Evolutionary conservation across 35 echinoderm and acorn worm genomes (phyloP), one percentile per base, ranked within the genome.

Genomic region (Ophioderma brevispina): DNA sequence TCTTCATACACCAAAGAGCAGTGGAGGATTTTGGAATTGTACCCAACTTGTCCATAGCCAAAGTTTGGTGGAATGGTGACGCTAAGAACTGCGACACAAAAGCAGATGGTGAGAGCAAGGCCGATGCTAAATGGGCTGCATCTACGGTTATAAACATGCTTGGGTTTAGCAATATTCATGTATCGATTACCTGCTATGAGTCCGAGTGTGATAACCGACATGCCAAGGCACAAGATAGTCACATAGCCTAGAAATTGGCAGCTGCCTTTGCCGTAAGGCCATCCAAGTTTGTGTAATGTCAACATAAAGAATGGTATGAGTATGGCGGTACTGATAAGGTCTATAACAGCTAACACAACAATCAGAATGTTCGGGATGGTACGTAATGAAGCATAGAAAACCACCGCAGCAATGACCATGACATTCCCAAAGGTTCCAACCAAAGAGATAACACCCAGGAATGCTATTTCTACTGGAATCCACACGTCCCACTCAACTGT

Each of bases 111-210:
- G 32, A 81, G 33, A 14, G 87, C 78, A 0, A 92, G 1, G 0
- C 75, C 77, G 0, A 94, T 31, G 37, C 36, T 42, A 28, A 39
- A 76, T n/a, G 39, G 30, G 35, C 83, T 94, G 81, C 89, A 97
- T 32, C 86, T 70, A 40, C 64, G 91, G 17, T 79, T 37, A 41
- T 92, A 97, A 8, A 50, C 49, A 34, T 76, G 42, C 36, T 85
- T 97, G 49, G 95, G 85, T 39, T 88, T 82, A 19, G 92, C 92
- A 30, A 97, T 87, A 52, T 81, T 87, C 31, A 97, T 33, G 43
- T 94, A 97, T 4, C 95, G 89, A 31, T 90, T 94, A 31, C 39
- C 87, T 0, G 95, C 95, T 1, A 97, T 91, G 3, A 91, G 38
- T 19, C 78, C 77, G 21, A 97, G 38, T 1, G 92, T 92, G 21